Base-by-base conservation (phyloP, 2,797 vertebrate genomes). In the Tenualosa ilisha region DNA sequence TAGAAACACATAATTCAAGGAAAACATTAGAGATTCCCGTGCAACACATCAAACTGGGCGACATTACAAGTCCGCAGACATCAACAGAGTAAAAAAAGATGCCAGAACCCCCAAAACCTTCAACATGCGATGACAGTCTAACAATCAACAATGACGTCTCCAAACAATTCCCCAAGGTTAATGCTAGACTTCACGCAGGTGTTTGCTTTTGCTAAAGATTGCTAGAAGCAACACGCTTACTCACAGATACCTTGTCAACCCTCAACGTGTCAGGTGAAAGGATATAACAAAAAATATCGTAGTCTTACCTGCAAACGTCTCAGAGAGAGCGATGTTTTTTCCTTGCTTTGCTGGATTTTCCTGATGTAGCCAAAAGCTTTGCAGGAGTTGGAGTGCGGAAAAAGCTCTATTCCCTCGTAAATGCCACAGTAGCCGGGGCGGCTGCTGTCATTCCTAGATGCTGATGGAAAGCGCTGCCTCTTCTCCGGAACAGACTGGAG, bases 271-370 rank as follows among this genome's bases (percentile, higher is more conserved):
- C 12, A 75, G 68, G 68, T 75, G 31, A 40, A 26, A 26, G 37
- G 15, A 75, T 31, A 75, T 75, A 40, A 75, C 68, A 75, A 4
- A 22, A 22, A 37, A 43, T 13, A 75, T 40, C 68, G 68, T 75
- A 75, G 68, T 13, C 85, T 85, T 85, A 89, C 88, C 86, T 84
- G 84, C 85, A 54, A 63, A 63, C 72, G 56, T 85, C 86, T 85
- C 82, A 81, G 81, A 68, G 82, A 75, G 51, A 83, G 85, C 81
- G 49, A 54, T 43, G 84, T 54, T 49, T 22, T 81, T 22, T 81
- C 81, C 85, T 72, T 88, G 84, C 17, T 17, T 11, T 75, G 26
- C 31, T 75, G 15, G 68, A 51, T 63, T 88, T 75, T 17, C 31
- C 68, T 31, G 68, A 6, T 75, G 68, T 43, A 43, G 37, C 68